Evolutionary conservation across 1,140 invertebrate genomes (phyloP), one percentile per base, ranked within the genome.

Genomic region (Drosophila leontia): DNA sequence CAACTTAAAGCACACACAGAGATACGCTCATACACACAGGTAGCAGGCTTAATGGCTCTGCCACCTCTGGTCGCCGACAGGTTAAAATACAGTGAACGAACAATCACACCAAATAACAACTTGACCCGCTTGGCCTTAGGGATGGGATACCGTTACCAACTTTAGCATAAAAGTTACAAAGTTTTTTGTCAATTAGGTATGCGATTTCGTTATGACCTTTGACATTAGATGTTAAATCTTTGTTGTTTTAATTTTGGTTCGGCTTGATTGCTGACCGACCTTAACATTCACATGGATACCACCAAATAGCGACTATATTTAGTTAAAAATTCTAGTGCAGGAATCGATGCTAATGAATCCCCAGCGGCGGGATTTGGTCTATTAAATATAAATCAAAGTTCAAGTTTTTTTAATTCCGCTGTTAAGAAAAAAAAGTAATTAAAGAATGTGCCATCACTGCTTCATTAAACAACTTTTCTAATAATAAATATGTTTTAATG

Each of bases 71-170:
- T 56, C 61, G 63, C 62, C 57, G 65, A 80, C 57, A 78, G 82
- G 82, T 86, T 78, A 75, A 78, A 68, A 53, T 51, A 75, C 81
- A 79, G 53, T 53, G 41, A 35, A 63, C 59, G 35, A 74, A 65
- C 45, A 77, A 75, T 48, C 65, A 64, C 50, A 86, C 65, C 56
- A 42, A 75, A 74, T 62, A 71, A 72, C 65, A 75, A 45, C 45
- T 62, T 71, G 63, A 69, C 37, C 53, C 44, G 15, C 23, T 48
- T 60, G 58, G 65, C 50, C 44, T 61, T 86, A 84, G 84, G 45
- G 80, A 83, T 86, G 82, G 39, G 15, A 67, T 37, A 47, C 44
- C 19, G n/a, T n/a, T 37, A 58, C 55, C 39, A 58, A 45, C 39
- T 58, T 45, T 7, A 19, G 8, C 53, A 37, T 3, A 23, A 23